These are phyloP conservation scores for Gadopsis bispinosus DNA, from an alignment of 2,797 vertebrate species.

Conservation along the genomic window DNA sequence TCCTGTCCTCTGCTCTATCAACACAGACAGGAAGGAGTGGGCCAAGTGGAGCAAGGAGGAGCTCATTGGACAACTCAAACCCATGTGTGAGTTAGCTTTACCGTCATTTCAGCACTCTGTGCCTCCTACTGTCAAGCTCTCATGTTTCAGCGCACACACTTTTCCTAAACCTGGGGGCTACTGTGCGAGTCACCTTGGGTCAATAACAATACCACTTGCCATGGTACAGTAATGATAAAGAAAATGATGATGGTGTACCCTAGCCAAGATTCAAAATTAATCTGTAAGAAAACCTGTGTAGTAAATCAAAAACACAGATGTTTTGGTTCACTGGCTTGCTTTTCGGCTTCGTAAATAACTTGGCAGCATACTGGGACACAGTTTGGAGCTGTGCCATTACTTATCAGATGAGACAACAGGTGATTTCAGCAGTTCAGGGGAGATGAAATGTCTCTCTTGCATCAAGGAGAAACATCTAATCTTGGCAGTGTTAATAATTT, in stretches of 20 bases:
- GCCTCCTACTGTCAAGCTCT: conserved; percentile 38
- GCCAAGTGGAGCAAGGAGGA: conserved; percentile 99
- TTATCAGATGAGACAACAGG: conserved; percentile 61
- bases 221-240: conserved; percentile 26
- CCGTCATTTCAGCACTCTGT: conserved; percentile 21
- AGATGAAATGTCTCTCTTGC: conserved; percentile 24
- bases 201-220: conserved; percentile 39
- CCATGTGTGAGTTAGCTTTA: conserved; percentile 92
- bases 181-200: conserved; percentile 46
- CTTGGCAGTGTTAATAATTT: conserved; percentile 24
- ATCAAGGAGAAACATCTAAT: conserved; percentile 20
- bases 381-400: conserved; percentile 48
- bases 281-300: conserved; percentile 39
- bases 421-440: conserved; percentile 40
- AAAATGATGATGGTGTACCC: conserved; percentile 37
- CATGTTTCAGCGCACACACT: conserved; percentile 43
- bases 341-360: conserved; percentile 56
- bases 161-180: conserved; percentile 38
- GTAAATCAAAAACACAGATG: conserved; percentile 45
- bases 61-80: conserved; percentile 97
- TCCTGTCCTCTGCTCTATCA: conserved; percentile 97
- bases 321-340: conserved; percentile 48
- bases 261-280: conserved; percentile 33
- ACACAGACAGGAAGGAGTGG: conserved; percentile 99
- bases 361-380: conserved; percentile 36